phyloP scores from a whole-genome alignment of 2,888 invertebrate genomes.

The Ecliptopera silaceata region DNA sequence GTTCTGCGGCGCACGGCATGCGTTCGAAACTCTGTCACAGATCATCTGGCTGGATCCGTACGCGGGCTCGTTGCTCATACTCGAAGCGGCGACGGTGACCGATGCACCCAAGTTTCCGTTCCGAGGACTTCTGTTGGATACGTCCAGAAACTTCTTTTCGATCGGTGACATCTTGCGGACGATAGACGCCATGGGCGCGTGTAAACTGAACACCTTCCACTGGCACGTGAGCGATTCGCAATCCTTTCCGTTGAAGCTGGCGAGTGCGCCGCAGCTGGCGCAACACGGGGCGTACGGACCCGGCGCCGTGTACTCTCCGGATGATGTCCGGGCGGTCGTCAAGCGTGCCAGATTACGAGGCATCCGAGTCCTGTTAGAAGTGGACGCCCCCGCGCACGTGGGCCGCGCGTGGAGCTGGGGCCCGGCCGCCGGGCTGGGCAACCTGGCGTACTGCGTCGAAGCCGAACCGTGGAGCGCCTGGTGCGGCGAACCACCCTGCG shows the following conservation, averaged over 20 bases:
- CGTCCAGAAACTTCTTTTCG: slow-evolving; percentile 94
- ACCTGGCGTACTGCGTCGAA: slow-evolving; percentile 91
- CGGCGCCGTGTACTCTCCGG: slow-evolving; percentile 87
- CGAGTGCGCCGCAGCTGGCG: slow-evolving; percentile 89
- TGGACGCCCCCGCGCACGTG: slow-evolving; percentile 95
- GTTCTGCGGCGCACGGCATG: slow-evolving; percentile 91
- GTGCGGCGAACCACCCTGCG: slow-evolving; percentile 94
- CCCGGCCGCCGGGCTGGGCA: slow-evolving; percentile 88
- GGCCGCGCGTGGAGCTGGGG: slow-evolving; percentile 95
- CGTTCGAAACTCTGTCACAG: slow-evolving; percentile 90
- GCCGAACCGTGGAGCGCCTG: slow-evolving; percentile 91
- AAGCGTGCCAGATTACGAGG: slow-evolving; percentile 91
- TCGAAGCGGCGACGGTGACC: slow-evolving; percentile 86
- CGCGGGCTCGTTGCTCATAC: slow-evolving; percentile 82
- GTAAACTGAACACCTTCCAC: slow-evolving; percentile 96
- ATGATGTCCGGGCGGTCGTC: slow-evolving; percentile 88
- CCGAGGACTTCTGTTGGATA: slow-evolving; percentile 95
- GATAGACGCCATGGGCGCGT: slow-evolving; percentile 93
- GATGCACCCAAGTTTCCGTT: slow-evolving; percentile 91
- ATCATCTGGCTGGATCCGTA: slow-evolving; percentile 90
- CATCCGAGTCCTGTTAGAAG: slow-evolving; percentile 93
- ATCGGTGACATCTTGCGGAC: slow-evolving; percentile 87
- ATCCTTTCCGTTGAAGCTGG: slow-evolving; percentile 93
- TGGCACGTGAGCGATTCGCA: slow-evolving; percentile 97
- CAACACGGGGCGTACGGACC: slow-evolving; percentile 94